Base-by-base conservation (phyloP, 2,888 invertebrate species). In the Eledone cirrhosa region DNA sequence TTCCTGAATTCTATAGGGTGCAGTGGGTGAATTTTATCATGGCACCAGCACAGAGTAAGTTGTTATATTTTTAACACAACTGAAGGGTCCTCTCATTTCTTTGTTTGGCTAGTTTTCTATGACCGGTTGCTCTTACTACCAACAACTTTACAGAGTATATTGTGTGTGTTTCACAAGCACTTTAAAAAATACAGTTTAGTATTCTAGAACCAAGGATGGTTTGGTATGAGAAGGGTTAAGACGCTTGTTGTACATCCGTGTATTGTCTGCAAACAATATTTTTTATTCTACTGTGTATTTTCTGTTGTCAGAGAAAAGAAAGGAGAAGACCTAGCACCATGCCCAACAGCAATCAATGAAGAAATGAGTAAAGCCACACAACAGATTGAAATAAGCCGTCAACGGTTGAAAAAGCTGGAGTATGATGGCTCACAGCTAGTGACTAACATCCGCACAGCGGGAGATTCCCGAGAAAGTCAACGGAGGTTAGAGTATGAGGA, bases 391-490 rank as follows among this genome's bases (percentile, higher is more conserved):
- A 86, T 89, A 33, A 90, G 90, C 84, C 86, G 90, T 75, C 83
- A 87, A 48, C 84, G 90, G n/a, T 82, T 91, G 47, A 88, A 87
- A 5, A 91, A 90, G 80, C 84, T 91, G 1, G 84, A 86, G 53
- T 84, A 87, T 67, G 91, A 91, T 87, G 91, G 91, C 8, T 86
- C 87, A 79, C 90, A 91, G 79, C 83, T 91, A 22, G 90, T 91
- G 16, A 88, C 90, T 11, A 90, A 91, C 79, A 88, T 91, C 41
- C 85, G 89, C 24, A 90, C 90, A 31, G 91, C 90, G n/a, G 89
- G 88, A 11, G 90, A 91, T 86, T 86, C 90, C 0, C 82, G 90
- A 41, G 91, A 91, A 76, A 87, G 88, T 41, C 80, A 83, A 8
- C 83, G 90, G 14, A 81, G 91, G 69, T 84, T 86, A 47, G 87